These are phyloP conservation scores for Heterodera filipjevi DNA, from an alignment of 2,888 invertebrate genomes.

Conservation along the genomic window DNA sequence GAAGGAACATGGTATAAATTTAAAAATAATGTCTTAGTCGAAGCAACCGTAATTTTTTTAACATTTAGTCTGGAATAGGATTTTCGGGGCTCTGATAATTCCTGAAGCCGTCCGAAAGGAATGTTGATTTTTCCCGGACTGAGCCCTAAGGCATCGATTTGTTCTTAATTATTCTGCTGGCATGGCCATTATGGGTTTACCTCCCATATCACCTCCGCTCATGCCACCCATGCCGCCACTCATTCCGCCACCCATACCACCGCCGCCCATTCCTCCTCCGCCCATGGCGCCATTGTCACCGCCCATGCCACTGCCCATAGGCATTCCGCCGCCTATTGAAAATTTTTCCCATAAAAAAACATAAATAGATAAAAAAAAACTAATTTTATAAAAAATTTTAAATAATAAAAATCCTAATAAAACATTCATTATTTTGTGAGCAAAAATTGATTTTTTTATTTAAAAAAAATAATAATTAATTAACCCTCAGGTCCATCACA, in stretches of 20 bases:
- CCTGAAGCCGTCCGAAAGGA: too few relatives aligned
- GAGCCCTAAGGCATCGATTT: too few relatives aligned
- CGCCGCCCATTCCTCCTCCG: slow-evolving; percentile 5
- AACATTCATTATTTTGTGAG: background rate
- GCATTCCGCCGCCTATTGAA: background rate
- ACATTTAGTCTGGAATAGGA: too few relatives aligned
- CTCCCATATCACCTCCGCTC: slow-evolving; percentile 9
- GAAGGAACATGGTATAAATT: too few relatives aligned
- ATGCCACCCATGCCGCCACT: background rate
- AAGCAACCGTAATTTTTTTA: too few relatives aligned
- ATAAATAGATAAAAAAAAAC: background rate
- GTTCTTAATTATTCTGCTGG: too few relatives aligned
- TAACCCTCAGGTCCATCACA: background rate
- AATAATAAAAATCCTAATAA: background rate
- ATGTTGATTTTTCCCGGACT: too few relatives aligned
- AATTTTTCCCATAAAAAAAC: background rate
- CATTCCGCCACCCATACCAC: background rate
- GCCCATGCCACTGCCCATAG: slow-evolving; percentile 5
- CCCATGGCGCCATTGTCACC: background rate
- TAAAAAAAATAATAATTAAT: background rate
- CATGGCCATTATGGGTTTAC: too few relatives aligned
- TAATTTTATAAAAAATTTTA: background rate
- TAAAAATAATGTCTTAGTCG: too few relatives aligned
- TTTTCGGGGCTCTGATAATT: too few relatives aligned
- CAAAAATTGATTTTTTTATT: background rate